Evolutionary conservation across 2,888 invertebrate species (phyloP).

Genomic region (Drosophila histrio): DNA sequence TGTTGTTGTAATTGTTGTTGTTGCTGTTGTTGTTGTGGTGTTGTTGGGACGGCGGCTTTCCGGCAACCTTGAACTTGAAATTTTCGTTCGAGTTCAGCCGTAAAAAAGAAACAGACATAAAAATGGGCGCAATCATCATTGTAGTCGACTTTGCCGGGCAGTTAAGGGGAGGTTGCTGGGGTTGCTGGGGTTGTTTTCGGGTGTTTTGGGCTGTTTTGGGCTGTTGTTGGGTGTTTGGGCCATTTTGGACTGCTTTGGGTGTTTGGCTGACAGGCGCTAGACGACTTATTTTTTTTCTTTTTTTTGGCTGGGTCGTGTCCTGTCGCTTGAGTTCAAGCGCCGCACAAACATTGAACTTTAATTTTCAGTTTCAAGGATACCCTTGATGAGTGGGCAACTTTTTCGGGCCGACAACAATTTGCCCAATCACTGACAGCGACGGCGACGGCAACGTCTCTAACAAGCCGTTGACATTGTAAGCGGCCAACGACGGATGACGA

Average conservation of each 20-base stretch:
- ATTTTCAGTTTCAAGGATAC: constrained; percentile 72
- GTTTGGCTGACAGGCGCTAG: constrained; percentile 40
- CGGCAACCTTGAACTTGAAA: constrained; percentile 83
- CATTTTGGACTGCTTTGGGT: background rate
- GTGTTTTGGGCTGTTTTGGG: constrained; percentile 9
- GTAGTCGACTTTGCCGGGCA: background rate
- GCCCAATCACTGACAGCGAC: constrained; percentile 37
- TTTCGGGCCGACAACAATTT: constrained; percentile 7
- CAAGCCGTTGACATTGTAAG: constrained; percentile 75
- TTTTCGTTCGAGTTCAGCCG: constrained; percentile 70
- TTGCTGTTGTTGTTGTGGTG: constrained; percentile 18
- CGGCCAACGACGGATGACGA: constrained; percentile 62
- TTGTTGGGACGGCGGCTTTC: constrained; percentile 58
- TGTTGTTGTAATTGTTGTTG: constrained; percentile 18
- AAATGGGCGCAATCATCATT: constrained; percentile 55
- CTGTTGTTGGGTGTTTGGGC: background rate
- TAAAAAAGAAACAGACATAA: constrained; percentile 52
- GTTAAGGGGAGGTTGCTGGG: background rate
- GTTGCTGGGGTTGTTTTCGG: background rate
- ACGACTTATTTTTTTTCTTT: constrained; percentile 25
- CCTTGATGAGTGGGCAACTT: constrained; percentile 40
- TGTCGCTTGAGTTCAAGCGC: constrained; percentile 65
- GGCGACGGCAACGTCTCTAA: constrained; percentile 4
- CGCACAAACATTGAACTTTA: constrained; percentile 76
- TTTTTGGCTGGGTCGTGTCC: constrained; percentile 56